Conservation (phyloP, 1,140 invertebrate genomes). For the Gryon sp. region DNA sequence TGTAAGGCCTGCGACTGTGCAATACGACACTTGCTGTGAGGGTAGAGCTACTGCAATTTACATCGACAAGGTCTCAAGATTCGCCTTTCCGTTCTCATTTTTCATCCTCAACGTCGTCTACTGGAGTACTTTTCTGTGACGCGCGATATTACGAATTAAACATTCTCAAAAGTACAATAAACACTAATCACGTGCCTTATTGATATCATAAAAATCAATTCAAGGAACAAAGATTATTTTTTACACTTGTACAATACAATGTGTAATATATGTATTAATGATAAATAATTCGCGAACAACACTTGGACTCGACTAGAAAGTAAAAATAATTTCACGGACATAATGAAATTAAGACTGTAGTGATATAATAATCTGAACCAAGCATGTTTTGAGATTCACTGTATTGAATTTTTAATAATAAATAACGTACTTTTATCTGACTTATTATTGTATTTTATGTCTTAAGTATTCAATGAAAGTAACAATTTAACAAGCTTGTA, state of each 20-base stretch:
- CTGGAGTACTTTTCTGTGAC: slow-evolving; percentile 90
- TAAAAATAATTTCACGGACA: slow-evolving; percentile 30
- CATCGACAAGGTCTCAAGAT: slow-evolving; percentile 91
- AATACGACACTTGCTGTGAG: slow-evolving; percentile 91
- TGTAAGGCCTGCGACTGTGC: slow-evolving; percentile 75
- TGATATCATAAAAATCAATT: neutral
- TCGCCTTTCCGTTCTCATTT: slow-evolving; percentile 93
- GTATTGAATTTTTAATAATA: slow-evolving; percentile 56
- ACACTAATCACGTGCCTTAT: slow-evolving; percentile 43
- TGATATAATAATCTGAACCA: slow-evolving; percentile 22
- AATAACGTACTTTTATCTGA: slow-evolving; percentile 27
- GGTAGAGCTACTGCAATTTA: slow-evolving; percentile 90
- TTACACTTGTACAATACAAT: slow-evolving; percentile 24
- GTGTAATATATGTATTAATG: slow-evolving; percentile 21
- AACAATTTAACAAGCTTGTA: no score
- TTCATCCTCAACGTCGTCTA: slow-evolving; percentile 92
- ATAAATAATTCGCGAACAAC: neutral
- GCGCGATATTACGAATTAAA: slow-evolving; percentile 38
- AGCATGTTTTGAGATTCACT: slow-evolving; percentile 31
- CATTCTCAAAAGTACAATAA: slow-evolving; percentile 55
- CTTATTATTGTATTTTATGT: neutral
- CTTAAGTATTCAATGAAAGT: neutral
- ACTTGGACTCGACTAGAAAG: slow-evolving; percentile 11
- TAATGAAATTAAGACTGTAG: slow-evolving; percentile 50
- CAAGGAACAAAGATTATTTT: neutral